Base-by-base conservation (phyloP, 2,113 vertebrate species). In the Xenopus tropicalis region DNA sequence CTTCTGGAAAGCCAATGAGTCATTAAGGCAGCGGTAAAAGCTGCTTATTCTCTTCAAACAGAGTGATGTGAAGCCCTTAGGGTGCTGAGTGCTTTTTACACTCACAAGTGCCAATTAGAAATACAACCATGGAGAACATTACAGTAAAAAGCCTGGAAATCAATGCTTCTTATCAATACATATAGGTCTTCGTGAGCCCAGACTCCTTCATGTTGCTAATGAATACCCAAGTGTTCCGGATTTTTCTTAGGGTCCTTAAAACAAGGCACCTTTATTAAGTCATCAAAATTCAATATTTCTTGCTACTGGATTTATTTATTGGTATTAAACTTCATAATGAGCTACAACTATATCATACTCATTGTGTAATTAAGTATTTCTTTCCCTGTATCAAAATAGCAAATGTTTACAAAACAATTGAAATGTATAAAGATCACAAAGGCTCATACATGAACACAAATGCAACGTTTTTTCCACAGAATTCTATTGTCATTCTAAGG, bases 61-160 rank as follows among this genome's bases (percentile, higher is more conserved):
- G 0, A 77, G 46, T 25, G 68, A 67, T 12, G n/a, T 21, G 61
- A 5, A 63, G 20, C 43, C 70, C 61, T 78, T 62, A 52, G 52
- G 48, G 23, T 9, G 17, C 70, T 54, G 66, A 70, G 70, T 72
- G 46, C 0, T 59, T 84, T 71, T 77, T 73, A 80, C 77, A 81
- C 66, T 79, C 78, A 69, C 58, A 83, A 87, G 82, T 82, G 59
- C 83, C 85, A 85, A 83, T 89, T 87, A 85, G 78, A 85, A 87
- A 46, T 77, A 82, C 64, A 85, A 82, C 79, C 57, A 72, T 20
- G 46, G 51, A 63, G 80, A 79, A 65, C 71, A 79, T 78, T 69
- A 77, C 79, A 44, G 22, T 48, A 37, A 66, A 71, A 71, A 46
- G 4, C 76, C 11, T 42, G 12, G 43, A 72, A 80, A 83, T 84